Base-by-base conservation (phyloP, 2,797 vertebrate genomes). In the Hypotaenidia okinawae region DNA sequence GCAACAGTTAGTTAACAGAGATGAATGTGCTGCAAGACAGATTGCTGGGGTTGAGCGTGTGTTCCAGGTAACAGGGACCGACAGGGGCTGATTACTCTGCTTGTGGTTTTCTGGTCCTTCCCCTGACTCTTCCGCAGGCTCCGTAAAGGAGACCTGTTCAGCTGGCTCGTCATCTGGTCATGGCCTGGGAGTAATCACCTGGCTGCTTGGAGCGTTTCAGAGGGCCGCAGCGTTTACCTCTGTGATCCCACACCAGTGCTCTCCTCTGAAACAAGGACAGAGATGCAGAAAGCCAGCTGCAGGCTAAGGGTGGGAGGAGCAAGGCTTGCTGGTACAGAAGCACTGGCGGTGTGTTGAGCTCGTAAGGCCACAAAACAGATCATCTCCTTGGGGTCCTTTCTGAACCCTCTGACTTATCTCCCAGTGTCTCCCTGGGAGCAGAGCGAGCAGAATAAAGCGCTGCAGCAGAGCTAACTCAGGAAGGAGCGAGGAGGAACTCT, bases 41-140 rank as follows among this genome's bases (percentile, higher is more conserved):
- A 41, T 66, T 79, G 54, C 69, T 91, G 57, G 62, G 72, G 59
- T 37, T 78, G 24, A 55, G 32, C 3, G 10, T 81, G 68, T 90
- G 83, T 70, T 86, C 39, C 72, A 49, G 76, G 67, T 93, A 89
- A 55, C 88, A 79, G 55, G 23, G 35, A 67, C 63, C 81, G 77
- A 15, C 33, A 62, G 47, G n/a, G 61, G 55, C 72, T 54, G 45
- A 61, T 87, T 17, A n/a, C 39, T 76, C 21, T 63, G 57, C 61
- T 39, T 89, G 51, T 17, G 49, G 7, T 13, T 89, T 85, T 64
- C 45, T 55, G 16, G 25, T 74, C 73, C 62, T 91, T 80, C 11
- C 18, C 4, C 22, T 77, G 68, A 37, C 52, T 96, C 27, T 73
- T 58, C 21, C 13, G 52, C 68, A 80, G 43, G 13, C 23, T 75